Conservation (phyloP, 2,797 vertebrate species). For the Vultur gryphus region DNA sequence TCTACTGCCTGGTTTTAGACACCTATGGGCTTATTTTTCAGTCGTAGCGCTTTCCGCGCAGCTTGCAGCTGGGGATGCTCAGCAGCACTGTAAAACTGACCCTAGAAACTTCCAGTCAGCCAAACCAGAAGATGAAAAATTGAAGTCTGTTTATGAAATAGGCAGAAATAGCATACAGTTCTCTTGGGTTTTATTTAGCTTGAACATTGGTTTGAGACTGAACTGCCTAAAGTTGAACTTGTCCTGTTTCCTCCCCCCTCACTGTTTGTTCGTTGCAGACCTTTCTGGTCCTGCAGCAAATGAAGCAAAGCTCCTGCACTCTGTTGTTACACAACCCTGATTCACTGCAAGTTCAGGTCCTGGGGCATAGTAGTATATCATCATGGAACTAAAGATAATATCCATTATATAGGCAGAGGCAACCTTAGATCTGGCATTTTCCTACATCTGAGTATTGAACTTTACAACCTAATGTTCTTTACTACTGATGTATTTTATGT, state of each 20-base stretch:
- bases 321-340: neutral
- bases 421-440: neutral
- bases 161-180: neutral
- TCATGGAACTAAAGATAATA: neutral
- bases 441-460: neutral
- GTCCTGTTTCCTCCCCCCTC: neutral
- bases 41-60: fast-evolving
- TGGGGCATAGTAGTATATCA: neutral
- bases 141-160: neutral
- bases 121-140: neutral
- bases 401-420: neutral
- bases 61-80: neutral
- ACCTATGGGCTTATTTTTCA: neutral
- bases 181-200: neutral
- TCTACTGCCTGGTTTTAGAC: neutral
- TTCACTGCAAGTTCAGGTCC: neutral
- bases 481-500: neutral
- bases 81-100: neutral
- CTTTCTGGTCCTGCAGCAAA: neutral
- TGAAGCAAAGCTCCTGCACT: neutral
- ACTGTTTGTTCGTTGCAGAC: neutral
- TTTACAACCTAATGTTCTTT: neutral
- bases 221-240: neutral
- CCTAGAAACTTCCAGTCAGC: neutral
- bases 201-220: neutral